Conservation (phyloP, 2,888 invertebrate species). For the Drosophila leonis region DNA sequence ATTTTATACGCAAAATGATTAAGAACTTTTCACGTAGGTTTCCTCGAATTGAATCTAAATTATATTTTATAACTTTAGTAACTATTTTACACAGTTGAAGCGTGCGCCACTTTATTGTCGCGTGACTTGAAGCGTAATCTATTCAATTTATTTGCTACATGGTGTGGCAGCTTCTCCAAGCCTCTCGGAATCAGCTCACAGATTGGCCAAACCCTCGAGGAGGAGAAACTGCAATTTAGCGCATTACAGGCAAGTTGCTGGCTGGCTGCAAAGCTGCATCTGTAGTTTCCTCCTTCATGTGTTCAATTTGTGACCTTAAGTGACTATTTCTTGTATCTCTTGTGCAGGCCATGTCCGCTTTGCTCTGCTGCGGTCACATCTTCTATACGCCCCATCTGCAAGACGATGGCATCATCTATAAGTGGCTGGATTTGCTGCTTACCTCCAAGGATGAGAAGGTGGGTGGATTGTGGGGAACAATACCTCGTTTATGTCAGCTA, state of each 20-base stretch:
- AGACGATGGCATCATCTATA: constrained; percentile 96
- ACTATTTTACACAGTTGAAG: constrained; percentile 89
- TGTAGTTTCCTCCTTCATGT: background rate
- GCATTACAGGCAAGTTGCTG: constrained; percentile 86
- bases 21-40: constrained; percentile 95
- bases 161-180: constrained; percentile 95
- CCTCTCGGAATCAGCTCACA: constrained; percentile 87
- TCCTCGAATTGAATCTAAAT: background rate
- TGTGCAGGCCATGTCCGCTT: constrained; percentile 95
- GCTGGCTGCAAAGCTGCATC: background rate
- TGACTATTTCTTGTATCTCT: background rate
- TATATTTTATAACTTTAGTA: background rate
- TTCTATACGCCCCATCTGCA: constrained; percentile 94
- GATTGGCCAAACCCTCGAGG: constrained; percentile 86
- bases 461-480: constrained; percentile 30
- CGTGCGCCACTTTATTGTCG: constrained; percentile 93
- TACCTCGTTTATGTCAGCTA: background rate
- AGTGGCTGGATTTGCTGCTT: constrained; percentile 96
- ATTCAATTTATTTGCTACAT: constrained; percentile 96
- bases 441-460: constrained; percentile 95
- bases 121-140: constrained; percentile 94
- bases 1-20: constrained; percentile 96
- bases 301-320: constrained; percentile 2
- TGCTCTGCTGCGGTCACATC: constrained; percentile 97
- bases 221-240: constrained; percentile 88